Evolutionary conservation across 2,797 vertebrate genomes (phyloP).

Genomic region (Pelobates cultripes): DNA sequence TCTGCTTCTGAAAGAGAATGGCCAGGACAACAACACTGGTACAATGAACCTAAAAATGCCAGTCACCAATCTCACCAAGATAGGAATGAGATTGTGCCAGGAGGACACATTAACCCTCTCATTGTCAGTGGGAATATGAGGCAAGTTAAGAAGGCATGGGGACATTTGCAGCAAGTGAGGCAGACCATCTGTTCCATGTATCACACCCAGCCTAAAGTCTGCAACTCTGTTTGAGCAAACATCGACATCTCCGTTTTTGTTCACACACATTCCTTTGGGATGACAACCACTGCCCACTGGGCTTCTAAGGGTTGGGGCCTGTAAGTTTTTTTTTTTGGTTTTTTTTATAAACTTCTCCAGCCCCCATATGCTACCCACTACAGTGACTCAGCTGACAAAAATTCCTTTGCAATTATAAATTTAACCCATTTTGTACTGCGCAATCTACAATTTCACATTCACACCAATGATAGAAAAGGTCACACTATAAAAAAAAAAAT

Average conservation of each 20-base stretch:
- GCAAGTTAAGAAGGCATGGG: no score
- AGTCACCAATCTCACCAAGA: not conserved
- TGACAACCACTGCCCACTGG: slow-evolving; percentile 74
- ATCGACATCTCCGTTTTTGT: slow-evolving; percentile 70
- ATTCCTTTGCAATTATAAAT: slow-evolving; percentile 81
- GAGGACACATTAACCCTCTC: not conserved
- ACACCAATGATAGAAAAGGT: not conserved
- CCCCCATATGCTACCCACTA: slow-evolving; percentile 77
- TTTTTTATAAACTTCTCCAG: slow-evolving; percentile 67
- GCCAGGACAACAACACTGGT: not conserved
- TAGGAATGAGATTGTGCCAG: not conserved
- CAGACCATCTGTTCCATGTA: slow-evolving; percentile 72
- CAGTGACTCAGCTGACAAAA: slow-evolving; percentile 84
- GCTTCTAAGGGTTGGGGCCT: slow-evolving; percentile 72
- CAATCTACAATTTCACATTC: not conserved
- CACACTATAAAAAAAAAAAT: not conserved
- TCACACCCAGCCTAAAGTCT: slow-evolving; percentile 71
- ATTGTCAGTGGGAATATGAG: not conserved
- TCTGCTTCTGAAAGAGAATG: not conserved
- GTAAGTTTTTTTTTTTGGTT: slow-evolving; percentile 53
- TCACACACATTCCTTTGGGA: slow-evolving; percentile 77
- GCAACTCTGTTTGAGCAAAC: slow-evolving; percentile 72
- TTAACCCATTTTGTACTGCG: slow-evolving; percentile 63
- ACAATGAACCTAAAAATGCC: not conserved
- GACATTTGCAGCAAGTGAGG: slow-evolving; percentile 60